These are phyloP conservation scores for Pseudomyrmex sp. DNA, from an alignment of 1,140 invertebrate species.

Conservation along the genomic window DNA sequence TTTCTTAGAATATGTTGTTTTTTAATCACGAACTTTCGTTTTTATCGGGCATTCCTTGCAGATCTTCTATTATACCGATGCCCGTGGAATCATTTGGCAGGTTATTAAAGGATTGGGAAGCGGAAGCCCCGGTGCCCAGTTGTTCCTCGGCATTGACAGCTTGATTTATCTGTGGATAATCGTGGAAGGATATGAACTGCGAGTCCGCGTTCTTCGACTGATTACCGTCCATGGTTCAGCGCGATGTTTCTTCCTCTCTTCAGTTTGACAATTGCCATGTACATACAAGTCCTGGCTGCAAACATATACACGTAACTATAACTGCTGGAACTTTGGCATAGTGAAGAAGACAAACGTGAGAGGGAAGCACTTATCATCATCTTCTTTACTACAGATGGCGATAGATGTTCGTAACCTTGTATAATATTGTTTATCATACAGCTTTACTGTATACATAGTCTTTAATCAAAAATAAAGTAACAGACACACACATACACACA, in stretches of 20 bases:
- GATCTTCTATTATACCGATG: conserved; percentile 76
- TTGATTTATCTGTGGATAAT: conserved; percentile 77
- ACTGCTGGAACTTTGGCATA: no score
- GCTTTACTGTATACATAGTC: no score
- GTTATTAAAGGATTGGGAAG: conserved; percentile 76
- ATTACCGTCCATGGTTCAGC: conserved; percentile 61
- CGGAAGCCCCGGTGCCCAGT: conserved; percentile 77
- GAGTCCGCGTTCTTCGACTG: conserved; percentile 62
- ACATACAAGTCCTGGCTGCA: not conserved
- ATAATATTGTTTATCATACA: no score
- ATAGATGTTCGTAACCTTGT: no score
- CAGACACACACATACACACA: no score
- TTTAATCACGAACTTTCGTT: conserved; percentile 68
- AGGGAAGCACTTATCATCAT: no score
- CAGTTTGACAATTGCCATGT: conserved; percentile 47
- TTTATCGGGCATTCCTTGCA: conserved; percentile 75
- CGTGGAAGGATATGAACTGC: conserved; percentile 82
- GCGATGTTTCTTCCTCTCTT: not conserved
- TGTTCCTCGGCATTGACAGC: conserved; percentile 74
- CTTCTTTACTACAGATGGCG: no score
- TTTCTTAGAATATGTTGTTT: not conserved
- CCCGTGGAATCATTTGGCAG: conserved; percentile 73
- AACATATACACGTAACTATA: not conserved
- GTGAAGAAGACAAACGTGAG: no score
- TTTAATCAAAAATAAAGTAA: no score